Conservation (phyloP, 2,888 invertebrate genomes). For the Schrankia costaestrigalis region DNA sequence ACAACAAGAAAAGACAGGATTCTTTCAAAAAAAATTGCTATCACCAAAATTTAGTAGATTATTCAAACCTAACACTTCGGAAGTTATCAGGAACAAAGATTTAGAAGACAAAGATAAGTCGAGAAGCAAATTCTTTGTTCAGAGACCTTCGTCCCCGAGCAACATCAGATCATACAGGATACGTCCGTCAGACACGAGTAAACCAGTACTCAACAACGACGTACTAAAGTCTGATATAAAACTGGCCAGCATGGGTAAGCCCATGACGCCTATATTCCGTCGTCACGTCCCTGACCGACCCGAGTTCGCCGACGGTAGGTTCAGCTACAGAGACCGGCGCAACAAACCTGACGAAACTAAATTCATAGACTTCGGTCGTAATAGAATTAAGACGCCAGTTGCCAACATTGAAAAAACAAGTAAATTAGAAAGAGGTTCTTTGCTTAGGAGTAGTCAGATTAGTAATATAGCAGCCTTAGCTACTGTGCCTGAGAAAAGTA, state of each 20-base stretch:
- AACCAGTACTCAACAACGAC: slow-evolving; percentile 34
- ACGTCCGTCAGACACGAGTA: slow-evolving; percentile 40
- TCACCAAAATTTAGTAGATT: slow-evolving; percentile 69
- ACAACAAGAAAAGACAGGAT: slow-evolving; percentile 49
- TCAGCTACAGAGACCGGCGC: slow-evolving; percentile 61
- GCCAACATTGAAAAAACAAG: slow-evolving; percentile 17
- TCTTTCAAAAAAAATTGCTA: slow-evolving; percentile 63
- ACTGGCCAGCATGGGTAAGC: slow-evolving; percentile 65
- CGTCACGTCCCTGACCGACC: slow-evolving; percentile 53
- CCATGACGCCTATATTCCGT: slow-evolving; percentile 73
- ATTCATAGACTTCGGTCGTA: slow-evolving; percentile 52
- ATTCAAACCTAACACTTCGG: slow-evolving; percentile 58
- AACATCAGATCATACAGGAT: slow-evolving; percentile 53
- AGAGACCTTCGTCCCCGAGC: slow-evolving; percentile 55
- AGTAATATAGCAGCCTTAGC: slow-evolving; percentile 34
- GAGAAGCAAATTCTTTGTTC: slow-evolving; percentile 69
- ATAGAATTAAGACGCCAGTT: slow-evolving; percentile 49
- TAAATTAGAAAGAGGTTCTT: slow-evolving; percentile 25
- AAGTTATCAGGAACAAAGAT: slow-evolving; percentile 47
- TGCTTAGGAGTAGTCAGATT: slow-evolving; percentile 36
- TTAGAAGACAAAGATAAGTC: slow-evolving; percentile 53
- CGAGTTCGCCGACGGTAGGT: slow-evolving; percentile 61
- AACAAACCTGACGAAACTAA: slow-evolving; percentile 38
- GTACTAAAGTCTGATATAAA: slow-evolving; percentile 64
- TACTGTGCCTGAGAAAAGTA: slow-evolving; percentile 45